Base-by-base conservation (phyloP, 2,797 vertebrate species). In the Fratercula arctica region DNA sequence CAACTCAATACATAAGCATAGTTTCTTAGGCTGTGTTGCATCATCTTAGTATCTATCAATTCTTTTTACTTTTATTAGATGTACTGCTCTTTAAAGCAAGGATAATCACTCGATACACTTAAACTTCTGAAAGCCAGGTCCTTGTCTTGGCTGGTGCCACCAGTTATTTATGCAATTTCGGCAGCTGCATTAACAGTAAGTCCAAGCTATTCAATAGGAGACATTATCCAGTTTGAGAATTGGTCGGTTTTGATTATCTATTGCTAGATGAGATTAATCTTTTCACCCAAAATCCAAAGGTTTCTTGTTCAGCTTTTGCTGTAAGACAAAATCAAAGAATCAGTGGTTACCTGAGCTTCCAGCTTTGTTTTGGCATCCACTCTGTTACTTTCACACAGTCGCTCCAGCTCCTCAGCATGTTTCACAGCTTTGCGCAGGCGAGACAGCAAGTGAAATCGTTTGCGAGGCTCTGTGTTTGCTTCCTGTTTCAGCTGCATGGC, bases 401-500 rank as follows among this genome's bases (percentile, higher is more conserved):
- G 98, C 96, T 99, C 99, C 97, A 99, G 97, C 86, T 99, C 99
- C 97, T 99, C 99, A 0, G 99, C 99, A 2, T 99, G 99, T 81
- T 99, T 99, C 91, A 99, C 99, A 0, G 99, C 99, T 94, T 99
- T 99, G n/a, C 99, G 99, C 64, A 99, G 97, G 57, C 99, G 98
- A 9, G 99, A 98, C 48, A 99, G 95, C 93, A 99, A 91, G 96
- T 99, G 99, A 96, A 99, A 99, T 19, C 99, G 99, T 56, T 99
- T 99, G n/a, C 99, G 98, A 8, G 99, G 99, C 88, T 99, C 99
- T 0, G 99, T 99, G 97, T 99, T 99, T 24, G 99, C 99, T 92
- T 99, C 99, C 97, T 99, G 99, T 89, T 99, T 99, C 95, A 99
- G 98, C 98, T 99, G 99, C 99, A 99, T 99, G 96, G 99, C 99